These are phyloP conservation scores for Chymomyza fuscimana DNA, from an alignment of 2,888 invertebrate species.

Conservation along the genomic window DNA sequence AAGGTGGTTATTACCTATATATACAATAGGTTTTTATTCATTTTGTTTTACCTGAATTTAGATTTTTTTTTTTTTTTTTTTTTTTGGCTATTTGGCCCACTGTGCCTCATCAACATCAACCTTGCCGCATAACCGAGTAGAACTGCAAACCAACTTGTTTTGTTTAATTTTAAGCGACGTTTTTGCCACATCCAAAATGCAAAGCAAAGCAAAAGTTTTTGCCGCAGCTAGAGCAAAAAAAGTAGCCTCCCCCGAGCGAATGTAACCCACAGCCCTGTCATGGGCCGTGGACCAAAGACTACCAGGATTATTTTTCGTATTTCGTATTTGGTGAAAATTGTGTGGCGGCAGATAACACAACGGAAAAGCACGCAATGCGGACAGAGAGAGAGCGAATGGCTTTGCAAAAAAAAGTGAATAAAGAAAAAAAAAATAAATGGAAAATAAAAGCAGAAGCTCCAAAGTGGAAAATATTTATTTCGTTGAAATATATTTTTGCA, in stretches of 20 bases:
- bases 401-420: background rate
- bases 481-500: constrained; percentile 12
- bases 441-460: constrained; percentile 17
- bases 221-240: constrained; percentile 21
- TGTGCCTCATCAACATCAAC: background rate
- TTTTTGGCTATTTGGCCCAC: constrained; percentile 22
- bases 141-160: constrained; percentile 46
- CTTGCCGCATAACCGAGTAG: background rate
- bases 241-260: background rate
- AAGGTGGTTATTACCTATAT: too few species aligned
- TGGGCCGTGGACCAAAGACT: background rate
- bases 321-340: constrained; percentile 50
- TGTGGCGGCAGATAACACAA: constrained; percentile 51
- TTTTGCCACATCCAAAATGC: constrained; percentile 18
- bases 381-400: background rate
- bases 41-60: background rate
- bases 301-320: constrained; percentile 53
- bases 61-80: constrained; percentile 4
- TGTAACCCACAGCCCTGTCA: background rate
- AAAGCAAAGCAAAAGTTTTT: constrained; percentile 56
- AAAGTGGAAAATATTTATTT: constrained; percentile 13
- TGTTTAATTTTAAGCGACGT: constrained; percentile 65
- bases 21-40: too few species aligned
- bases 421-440: background rate
- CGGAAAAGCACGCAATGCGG: constrained; percentile 10